Evolutionary conservation across 2,888 invertebrate genomes (phyloP).

Genomic region (Timema cristinae): DNA sequence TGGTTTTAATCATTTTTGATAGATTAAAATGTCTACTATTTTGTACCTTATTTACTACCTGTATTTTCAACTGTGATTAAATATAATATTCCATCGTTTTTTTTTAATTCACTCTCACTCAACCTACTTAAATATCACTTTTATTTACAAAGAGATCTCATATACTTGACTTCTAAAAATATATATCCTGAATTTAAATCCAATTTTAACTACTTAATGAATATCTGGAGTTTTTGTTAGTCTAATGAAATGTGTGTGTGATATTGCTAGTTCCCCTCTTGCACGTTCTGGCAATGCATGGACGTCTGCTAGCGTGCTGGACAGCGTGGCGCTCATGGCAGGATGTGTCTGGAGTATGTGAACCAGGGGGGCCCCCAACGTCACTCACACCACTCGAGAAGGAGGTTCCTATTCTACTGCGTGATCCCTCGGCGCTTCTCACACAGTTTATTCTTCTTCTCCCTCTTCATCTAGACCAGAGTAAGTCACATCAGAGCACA

Average conservation of each 20-base stretch:
- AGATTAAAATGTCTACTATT: too few species aligned
- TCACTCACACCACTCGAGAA: constrained; percentile 42
- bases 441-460: constrained; percentile 82
- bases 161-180: too few species aligned
- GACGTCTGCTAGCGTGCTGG: constrained; percentile 64
- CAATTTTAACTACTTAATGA: too few species aligned
- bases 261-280: constrained; percentile 70
- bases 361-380: constrained; percentile 45
- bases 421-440: constrained; percentile 83
- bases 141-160: too few species aligned
- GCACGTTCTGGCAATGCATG: constrained; percentile 83
- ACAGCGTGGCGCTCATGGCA: constrained; percentile 56
- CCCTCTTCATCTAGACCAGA: constrained; percentile 80
- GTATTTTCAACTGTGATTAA: too few species aligned
- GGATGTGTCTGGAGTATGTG: constrained; percentile 50
- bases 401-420: constrained; percentile 78
- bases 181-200: too few species aligned
- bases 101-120: too few species aligned
- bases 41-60: too few species aligned
- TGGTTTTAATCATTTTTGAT: too few species aligned
- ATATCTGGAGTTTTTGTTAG: background rate
- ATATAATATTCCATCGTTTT: too few species aligned
- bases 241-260: constrained; percentile 27
- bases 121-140: too few species aligned
- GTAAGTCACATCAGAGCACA: constrained; percentile 50